phyloP scores from a whole-genome alignment of 2,888 invertebrate genomes.

The Brachynemurus nebulosus region DNA sequence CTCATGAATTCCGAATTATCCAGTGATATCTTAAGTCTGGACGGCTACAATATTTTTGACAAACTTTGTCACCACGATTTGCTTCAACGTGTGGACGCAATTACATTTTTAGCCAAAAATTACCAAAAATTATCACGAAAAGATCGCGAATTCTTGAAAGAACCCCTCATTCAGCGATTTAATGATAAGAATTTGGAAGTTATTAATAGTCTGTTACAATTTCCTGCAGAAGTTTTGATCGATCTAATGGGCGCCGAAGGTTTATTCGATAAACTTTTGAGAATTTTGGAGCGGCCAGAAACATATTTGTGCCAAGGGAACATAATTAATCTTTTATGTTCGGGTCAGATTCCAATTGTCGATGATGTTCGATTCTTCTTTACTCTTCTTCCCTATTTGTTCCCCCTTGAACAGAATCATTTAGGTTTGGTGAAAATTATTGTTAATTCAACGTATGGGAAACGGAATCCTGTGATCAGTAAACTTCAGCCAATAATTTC shows the following conservation, averaged over 20 bases:
- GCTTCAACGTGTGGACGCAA: conserved; percentile 48
- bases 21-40: conserved; percentile 13
- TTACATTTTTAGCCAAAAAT: conserved; percentile 46
- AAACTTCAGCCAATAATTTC: too few relatives aligned
- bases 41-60: conserved; percentile 39
- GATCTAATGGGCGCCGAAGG: neutral
- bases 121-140: conserved; percentile 35
- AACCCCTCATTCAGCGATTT: conserved; percentile 48
- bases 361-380: conserved; percentile 43
- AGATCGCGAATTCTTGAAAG: conserved; percentile 45
- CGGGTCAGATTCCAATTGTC: conserved; percentile 28
- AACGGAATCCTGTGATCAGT: conserved; percentile 26
- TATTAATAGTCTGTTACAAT: conserved; percentile 26
- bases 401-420: conserved; percentile 36
- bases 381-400: conserved; percentile 45
- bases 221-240: neutral
- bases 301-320: too few relatives aligned
- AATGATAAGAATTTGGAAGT: conserved; percentile 51
- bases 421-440: conserved; percentile 31
- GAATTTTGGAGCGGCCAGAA: too few relatives aligned
- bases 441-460: conserved; percentile 31
- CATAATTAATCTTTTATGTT: conserved; percentile 36
- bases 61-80: conserved; percentile 59
- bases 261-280: too few relatives aligned
- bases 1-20: conserved; percentile 8